phyloP scores from a whole-genome alignment of 2,888 invertebrate genomes.

The Keiferia lycopersicella region DNA sequence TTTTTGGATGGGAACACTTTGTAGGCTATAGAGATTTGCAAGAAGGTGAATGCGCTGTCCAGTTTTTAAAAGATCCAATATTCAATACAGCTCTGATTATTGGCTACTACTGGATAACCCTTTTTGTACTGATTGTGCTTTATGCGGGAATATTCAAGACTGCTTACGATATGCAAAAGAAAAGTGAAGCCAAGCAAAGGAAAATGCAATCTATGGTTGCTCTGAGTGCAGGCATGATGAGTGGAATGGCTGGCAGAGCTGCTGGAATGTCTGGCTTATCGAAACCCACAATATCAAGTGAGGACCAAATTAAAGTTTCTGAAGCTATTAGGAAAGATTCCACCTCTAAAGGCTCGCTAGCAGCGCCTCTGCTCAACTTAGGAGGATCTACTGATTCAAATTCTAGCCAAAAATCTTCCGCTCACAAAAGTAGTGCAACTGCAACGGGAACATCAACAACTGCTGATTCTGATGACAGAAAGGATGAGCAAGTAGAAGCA shows the following conservation, averaged over 20 bases:
- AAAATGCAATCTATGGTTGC: constrained; percentile 98
- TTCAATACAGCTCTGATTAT: constrained; percentile 98
- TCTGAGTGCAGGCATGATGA: constrained; percentile 93
- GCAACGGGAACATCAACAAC: constrained; percentile 82
- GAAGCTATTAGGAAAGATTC: constrained; percentile 67
- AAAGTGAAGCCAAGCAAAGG: constrained; percentile 96
- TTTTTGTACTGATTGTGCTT: constrained; percentile 96
- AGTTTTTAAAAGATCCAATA: constrained; percentile 97
- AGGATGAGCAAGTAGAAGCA: constrained; percentile 79
- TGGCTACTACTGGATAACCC: constrained; percentile 98
- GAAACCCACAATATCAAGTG: constrained; percentile 86
- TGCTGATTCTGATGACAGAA: constrained; percentile 73
- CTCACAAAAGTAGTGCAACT: constrained; percentile 80
- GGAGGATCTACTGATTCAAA: constrained; percentile 81
- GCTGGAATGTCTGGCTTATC: constrained; percentile 93
- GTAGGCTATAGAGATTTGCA: constrained; percentile 94
- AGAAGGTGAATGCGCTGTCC: constrained; percentile 96
- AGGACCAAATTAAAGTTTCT: constrained; percentile 84
- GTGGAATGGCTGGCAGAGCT: constrained; percentile 93
- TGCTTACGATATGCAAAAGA: constrained; percentile 98
- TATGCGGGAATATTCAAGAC: constrained; percentile 99
- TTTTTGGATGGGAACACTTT: constrained; percentile 99
- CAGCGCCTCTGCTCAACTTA: constrained; percentile 65
- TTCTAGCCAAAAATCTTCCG: constrained; percentile 82
- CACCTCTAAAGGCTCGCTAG: constrained; percentile 64